Conservation (phyloP, 1,140 invertebrate species). For the Magallana angulata region DNA sequence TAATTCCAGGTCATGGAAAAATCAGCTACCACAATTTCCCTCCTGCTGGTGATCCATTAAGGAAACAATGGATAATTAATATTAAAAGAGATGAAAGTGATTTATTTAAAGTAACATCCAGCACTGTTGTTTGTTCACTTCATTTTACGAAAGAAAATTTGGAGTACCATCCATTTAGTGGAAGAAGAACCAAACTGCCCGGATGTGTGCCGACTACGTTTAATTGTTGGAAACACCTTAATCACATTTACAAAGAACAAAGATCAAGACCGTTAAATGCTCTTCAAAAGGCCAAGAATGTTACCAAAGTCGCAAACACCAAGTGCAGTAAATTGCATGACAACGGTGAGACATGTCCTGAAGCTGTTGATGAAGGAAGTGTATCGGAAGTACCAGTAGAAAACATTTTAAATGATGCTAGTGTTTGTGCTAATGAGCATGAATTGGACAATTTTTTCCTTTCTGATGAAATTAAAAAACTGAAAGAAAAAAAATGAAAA, state of each 20-base stretch:
- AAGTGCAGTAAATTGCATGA: no score
- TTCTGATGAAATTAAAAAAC: not conserved
- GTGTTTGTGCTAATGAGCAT: not conserved
- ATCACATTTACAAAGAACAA: slow-evolving; percentile 21
- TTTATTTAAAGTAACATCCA: not conserved
- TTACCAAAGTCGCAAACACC: no score
- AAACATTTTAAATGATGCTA: no score
- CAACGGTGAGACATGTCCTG: no score
- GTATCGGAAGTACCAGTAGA: no score
- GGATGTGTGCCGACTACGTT: slow-evolving; percentile 36
- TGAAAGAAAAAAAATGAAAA: not conserved
- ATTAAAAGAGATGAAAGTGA: not conserved
- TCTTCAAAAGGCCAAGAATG: no score
- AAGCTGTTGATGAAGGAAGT: no score
- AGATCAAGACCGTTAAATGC: not conserved
- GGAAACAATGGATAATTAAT: slow-evolving; percentile 2
- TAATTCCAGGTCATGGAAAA: not conserved
- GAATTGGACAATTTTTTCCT: not conserved
- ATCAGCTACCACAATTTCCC: slow-evolving; percentile 23
- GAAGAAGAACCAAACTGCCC: slow-evolving; percentile 7
- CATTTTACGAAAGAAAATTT: slow-evolving; percentile 36
- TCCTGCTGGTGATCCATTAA: not conserved
- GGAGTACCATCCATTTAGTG: slow-evolving; percentile 26
- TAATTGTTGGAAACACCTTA: slow-evolving; percentile 24
- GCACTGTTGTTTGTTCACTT: slow-evolving; percentile 27